Percentiles rank a stretch among this genome's conserved stretches.
Conservation (phyloP, 2,888 invertebrate genomes). For the Drosophila hawaiiensis region DNA sequence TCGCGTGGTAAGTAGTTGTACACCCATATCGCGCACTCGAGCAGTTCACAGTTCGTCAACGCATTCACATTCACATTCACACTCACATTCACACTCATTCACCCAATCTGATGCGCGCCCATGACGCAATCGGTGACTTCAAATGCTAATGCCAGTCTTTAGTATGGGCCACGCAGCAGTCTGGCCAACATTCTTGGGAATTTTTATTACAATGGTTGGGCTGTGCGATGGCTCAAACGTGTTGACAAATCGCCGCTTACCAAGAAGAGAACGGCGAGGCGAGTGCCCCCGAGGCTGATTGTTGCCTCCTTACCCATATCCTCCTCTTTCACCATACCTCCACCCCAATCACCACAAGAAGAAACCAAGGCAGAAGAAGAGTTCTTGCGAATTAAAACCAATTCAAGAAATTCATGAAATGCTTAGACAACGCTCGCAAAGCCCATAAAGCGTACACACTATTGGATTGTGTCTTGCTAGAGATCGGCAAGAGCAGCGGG, state of each 20-base stretch:
- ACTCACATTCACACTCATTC: slow-evolving; percentile 13
- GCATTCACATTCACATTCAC: background rate
- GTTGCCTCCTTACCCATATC: background rate
- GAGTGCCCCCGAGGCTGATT: slow-evolving; percentile 24
- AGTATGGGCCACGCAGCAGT: slow-evolving; percentile 61
- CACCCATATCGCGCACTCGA: background rate
- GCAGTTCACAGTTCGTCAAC: slow-evolving; percentile 11
- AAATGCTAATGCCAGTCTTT: slow-evolving; percentile 70
- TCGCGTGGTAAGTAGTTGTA: slow-evolving; percentile 2
- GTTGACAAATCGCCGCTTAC: slow-evolving; percentile 44
- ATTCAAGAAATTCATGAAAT: slow-evolving; percentile 55
- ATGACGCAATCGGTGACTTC: slow-evolving; percentile 57
- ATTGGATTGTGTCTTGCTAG: slow-evolving; percentile 9
- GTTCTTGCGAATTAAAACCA: slow-evolving; percentile 63
- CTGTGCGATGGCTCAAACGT: slow-evolving; percentile 44
- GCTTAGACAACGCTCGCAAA: slow-evolving; percentile 45
- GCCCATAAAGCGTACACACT: slow-evolving; percentile 65
- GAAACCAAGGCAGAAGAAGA: background rate
- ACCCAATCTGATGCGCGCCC: slow-evolving; percentile 19
- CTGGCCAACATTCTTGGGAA: slow-evolving; percentile 57
- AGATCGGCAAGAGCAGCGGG: too few relatives aligned
- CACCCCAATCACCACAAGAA: background rate
- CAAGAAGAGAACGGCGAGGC: slow-evolving; percentile 14
- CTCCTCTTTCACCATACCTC: background rate
- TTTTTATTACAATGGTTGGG: slow-evolving; percentile 65